Evolutionary conservation across 2,888 invertebrate genomes (phyloP).

Genomic region (Bellardia pandia): DNA sequence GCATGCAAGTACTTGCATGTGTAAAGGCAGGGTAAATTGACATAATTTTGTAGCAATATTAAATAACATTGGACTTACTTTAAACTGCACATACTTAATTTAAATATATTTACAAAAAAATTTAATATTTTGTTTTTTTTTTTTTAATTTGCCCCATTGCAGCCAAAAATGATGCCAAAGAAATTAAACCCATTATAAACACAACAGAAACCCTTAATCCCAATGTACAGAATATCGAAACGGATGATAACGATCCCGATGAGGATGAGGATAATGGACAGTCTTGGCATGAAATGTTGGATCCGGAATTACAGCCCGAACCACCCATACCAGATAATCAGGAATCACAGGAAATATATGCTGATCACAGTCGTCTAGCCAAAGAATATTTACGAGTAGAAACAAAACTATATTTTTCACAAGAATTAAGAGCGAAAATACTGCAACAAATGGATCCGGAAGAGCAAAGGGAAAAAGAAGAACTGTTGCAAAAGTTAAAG

Average conservation of each 20-base stretch:
- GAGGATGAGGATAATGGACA: constrained; percentile 81
- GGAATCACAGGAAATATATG: constrained; percentile 93
- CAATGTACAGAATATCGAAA: constrained; percentile 65
- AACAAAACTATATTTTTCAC: constrained; percentile 92
- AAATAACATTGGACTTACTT: no score
- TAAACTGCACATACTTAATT: no score
- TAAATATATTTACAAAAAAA: no score
- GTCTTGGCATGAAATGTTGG: constrained; percentile 89
- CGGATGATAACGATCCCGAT: constrained; percentile 76
- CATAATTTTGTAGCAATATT: no score
- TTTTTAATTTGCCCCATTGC: constrained; percentile 37
- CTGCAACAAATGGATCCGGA: constrained; percentile 84
- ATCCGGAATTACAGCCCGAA: constrained; percentile 92
- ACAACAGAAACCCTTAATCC: constrained; percentile 64
- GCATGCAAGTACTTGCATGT: no score
- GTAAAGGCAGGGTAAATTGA: no score
- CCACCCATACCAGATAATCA: constrained; percentile 91
- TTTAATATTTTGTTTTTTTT: neutral
- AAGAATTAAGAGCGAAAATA: constrained; percentile 91
- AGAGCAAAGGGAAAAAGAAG: constrained; percentile 81
- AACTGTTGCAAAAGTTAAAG: constrained; percentile 81
- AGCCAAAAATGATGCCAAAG: constrained; percentile 84
- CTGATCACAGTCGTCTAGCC: constrained; percentile 94
- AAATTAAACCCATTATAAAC: constrained; percentile 81
- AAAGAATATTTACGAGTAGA: constrained; percentile 95